Evolutionary conservation across 2,797 vertebrate genomes (phyloP).

Genomic region (Galaxias olidus): DNA sequence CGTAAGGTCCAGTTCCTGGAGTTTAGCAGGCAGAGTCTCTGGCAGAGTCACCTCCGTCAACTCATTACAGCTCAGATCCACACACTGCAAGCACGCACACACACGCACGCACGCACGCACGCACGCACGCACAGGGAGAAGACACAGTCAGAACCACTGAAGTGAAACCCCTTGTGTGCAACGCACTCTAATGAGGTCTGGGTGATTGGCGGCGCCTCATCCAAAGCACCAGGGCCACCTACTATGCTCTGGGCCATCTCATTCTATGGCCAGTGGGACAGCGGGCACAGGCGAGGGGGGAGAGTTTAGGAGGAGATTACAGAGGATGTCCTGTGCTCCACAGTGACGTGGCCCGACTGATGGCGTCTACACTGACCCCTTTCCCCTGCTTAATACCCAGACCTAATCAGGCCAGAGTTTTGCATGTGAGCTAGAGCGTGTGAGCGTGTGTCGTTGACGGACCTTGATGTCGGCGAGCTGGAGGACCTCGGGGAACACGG

Average conservation of each 20-base stretch:
- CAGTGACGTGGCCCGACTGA: neutral
- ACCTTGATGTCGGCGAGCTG: constrained; percentile 97
- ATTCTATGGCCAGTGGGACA: neutral
- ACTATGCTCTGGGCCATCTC: no score
- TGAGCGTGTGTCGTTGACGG: neutral
- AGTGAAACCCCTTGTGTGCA: neutral
- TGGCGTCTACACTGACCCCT: neutral
- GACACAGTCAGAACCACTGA: neutral
- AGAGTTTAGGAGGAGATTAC: constrained; percentile 31
- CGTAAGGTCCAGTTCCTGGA: constrained; percentile 94
- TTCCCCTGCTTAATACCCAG: neutral
- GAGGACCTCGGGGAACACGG: constrained; percentile 92
- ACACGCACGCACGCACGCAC: neutral
- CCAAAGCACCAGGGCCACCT: no score
- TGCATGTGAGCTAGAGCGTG: neutral
- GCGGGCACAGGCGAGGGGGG: constrained; percentile 26
- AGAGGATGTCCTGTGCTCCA: constrained; percentile 39
- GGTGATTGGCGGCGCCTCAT: no score
- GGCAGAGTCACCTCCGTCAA: constrained; percentile 88
- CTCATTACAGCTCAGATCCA: constrained; percentile 97
- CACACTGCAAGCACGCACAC: constrained; percentile 73
- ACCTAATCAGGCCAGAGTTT: neutral
- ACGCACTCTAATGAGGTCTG: no score
- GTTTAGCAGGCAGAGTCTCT: constrained; percentile 89
- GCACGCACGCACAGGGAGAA: neutral